A percentile compares a stretch with the other conserved stretches of the same genome.
phyloP scores from a whole-genome alignment of 2,888 invertebrate species.

The Matsumyia berberina region DNA sequence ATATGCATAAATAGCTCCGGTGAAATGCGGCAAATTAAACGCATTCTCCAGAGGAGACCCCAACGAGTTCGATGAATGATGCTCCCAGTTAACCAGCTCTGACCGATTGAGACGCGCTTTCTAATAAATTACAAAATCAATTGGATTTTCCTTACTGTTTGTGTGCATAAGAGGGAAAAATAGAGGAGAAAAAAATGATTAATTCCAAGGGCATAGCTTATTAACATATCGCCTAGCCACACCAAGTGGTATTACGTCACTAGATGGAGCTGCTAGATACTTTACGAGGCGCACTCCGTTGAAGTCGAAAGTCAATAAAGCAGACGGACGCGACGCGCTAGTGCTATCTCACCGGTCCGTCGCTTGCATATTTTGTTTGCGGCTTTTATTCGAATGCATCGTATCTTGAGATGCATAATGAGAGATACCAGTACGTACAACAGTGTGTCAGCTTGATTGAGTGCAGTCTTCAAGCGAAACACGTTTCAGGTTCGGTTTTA shows the following conservation, averaged over 20 bases:
- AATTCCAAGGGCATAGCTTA: conserved; percentile 66
- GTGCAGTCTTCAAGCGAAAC: conserved; percentile 59
- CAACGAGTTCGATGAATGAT: conserved; percentile 21
- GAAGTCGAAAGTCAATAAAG: conserved; percentile 52
- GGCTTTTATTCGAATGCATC: conserved; percentile 38
- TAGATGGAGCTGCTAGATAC: conserved; percentile 38
- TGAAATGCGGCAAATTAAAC: conserved; percentile 36
- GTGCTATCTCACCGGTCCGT: conserved; percentile 7
- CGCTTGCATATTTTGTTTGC: conserved; percentile 37
- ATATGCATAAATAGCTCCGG: conserved; percentile 55
- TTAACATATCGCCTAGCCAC: conserved; percentile 51
- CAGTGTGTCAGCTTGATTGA: conserved; percentile 37
- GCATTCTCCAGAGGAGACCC: conserved; percentile 11
- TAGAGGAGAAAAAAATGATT: conserved; percentile 42
- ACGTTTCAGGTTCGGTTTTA: conserved; percentile 63
- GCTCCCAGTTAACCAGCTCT: background rate
- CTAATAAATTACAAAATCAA: conserved; percentile 57
- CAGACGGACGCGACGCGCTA: conserved; percentile 2
- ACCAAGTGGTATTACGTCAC: conserved; percentile 53
- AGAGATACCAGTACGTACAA: too few relatives aligned
- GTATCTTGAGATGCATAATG: conserved; percentile 28
- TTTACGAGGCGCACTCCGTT: conserved; percentile 8
- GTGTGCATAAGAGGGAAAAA: conserved; percentile 41
- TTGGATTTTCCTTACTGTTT: conserved; percentile 31
- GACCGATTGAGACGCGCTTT: conserved; percentile 41